Conservation (phyloP, 1,140 invertebrate species). For the Drosophila orosa region DNA sequence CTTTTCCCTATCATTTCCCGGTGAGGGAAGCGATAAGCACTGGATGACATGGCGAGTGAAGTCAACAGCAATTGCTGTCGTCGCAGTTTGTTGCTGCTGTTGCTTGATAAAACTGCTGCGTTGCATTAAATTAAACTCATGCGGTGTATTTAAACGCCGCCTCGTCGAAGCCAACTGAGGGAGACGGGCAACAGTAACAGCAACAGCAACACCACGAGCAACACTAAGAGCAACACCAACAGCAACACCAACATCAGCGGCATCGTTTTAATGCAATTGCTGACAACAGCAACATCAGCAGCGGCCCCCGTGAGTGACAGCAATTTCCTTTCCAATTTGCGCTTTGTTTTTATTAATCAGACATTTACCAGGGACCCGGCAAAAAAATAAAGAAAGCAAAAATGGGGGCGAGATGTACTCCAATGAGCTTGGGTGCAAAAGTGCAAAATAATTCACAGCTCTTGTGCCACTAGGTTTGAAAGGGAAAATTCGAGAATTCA, state of each 20-base stretch:
- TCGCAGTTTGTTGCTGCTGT: constrained; percentile 55
- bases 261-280: constrained; percentile 70
- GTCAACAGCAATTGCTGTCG: constrained; percentile 67
- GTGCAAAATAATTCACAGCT: constrained; percentile 42
- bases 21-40: constrained; percentile 48
- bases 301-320: constrained; percentile 64
- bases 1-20: constrained; percentile 37
- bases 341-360: constrained; percentile 74
- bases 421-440: constrained; percentile 36
- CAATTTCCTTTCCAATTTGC: constrained; percentile 78
- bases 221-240: constrained; percentile 4
- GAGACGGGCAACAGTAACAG: constrained; percentile 12
- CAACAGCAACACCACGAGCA: constrained; percentile 5
- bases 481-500: background rate
- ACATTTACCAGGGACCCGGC: constrained; percentile 27
- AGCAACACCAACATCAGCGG: constrained; percentile 18
- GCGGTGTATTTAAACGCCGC: constrained; percentile 74
- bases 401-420: constrained; percentile 23
- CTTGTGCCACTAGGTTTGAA: constrained; percentile 1
- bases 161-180: constrained; percentile 30
- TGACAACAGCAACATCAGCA: constrained; percentile 53
- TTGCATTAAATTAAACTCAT: constrained; percentile 82
- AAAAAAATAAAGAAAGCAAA: constrained; percentile 29
- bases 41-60: constrained; percentile 35
- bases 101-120: constrained; percentile 77